These are phyloP conservation scores for Dione juno DNA, from an alignment of 2,888 invertebrate species.

Conservation along the genomic window DNA sequence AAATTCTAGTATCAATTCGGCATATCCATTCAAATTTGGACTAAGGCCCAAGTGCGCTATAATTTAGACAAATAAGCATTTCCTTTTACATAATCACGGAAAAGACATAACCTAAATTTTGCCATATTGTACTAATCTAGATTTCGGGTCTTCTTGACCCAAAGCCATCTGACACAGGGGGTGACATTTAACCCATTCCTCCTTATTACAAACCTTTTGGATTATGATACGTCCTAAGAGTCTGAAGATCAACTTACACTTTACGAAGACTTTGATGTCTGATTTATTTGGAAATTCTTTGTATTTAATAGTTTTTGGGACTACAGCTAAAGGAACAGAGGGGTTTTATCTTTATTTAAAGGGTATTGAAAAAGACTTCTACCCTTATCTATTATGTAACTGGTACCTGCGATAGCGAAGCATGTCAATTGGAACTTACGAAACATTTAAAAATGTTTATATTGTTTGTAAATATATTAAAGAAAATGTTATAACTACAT, in stretches of 20 bases:
- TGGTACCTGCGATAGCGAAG: neutral
- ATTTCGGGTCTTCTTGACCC: constrained; percentile 7
- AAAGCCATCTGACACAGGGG: neutral
- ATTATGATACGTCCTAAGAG: neutral
- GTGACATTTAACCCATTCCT: constrained; percentile 33
- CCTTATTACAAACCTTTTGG: constrained; percentile 34
- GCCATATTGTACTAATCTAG: constrained; percentile 2
- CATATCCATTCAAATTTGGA: neutral
- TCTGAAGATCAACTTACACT: constrained; percentile 33
- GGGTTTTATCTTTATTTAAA: constrained; percentile 18
- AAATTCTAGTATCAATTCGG: neutral
- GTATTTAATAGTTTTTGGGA: constrained; percentile 17
- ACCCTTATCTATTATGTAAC: constrained; percentile 19
- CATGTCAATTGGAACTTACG: neutral
- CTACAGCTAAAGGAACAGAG: neutral
- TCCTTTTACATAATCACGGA: constrained; percentile 9
- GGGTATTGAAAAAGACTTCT: constrained; percentile 2
- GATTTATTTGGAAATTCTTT: constrained; percentile 27
- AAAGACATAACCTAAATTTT: constrained; percentile 1
- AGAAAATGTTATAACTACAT: no score
- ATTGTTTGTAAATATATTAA: no score
- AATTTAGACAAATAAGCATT: neutral
- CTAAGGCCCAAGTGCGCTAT: neutral
- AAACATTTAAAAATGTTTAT: neutral
- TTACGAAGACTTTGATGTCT: constrained; percentile 31